A percentile compares a stretch with the other conserved stretches of the same genome.
Evolutionary conservation across 2,888 invertebrate genomes (phyloP).

Genomic region (Oithona nana): DNA sequence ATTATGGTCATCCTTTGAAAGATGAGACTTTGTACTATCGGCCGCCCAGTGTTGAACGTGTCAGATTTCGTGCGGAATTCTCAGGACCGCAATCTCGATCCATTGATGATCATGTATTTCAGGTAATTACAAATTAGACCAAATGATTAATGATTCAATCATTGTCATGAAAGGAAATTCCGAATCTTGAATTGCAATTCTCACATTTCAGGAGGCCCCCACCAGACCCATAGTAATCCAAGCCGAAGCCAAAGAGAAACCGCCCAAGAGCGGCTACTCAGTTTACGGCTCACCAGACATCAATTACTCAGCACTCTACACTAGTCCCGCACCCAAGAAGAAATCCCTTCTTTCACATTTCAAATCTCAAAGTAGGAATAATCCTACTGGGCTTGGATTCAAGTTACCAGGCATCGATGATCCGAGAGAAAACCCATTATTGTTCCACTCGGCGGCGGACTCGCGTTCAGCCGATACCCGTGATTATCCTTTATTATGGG

Average conservation of each 20-base stretch:
- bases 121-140: no score
- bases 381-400: no score
- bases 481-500: neutral
- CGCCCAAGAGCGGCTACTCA: neutral
- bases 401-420: neutral
- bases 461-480: conserved; percentile 1
- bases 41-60: conserved; percentile 8
- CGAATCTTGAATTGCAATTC: no score
- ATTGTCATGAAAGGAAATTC: no score
- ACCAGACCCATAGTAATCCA: neutral
- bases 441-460: conserved; percentile 1
- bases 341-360: no score
- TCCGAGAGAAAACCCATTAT: neutral
- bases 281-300: conserved; percentile 14
- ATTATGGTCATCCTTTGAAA: conserved; percentile 8
- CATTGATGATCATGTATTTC: neutral
- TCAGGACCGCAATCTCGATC: neutral
- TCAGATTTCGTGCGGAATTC: neutral
- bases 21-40: neutral
- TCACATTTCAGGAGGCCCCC: neutral
- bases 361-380: no score
- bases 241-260: conserved; percentile 1
- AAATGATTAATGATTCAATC: no score
- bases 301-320: conserved; percentile 5
- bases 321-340: neutral